These are phyloP conservation scores for Syrphus vitripennis DNA, from an alignment of 2,888 invertebrate genomes.

Conservation along the genomic window DNA sequence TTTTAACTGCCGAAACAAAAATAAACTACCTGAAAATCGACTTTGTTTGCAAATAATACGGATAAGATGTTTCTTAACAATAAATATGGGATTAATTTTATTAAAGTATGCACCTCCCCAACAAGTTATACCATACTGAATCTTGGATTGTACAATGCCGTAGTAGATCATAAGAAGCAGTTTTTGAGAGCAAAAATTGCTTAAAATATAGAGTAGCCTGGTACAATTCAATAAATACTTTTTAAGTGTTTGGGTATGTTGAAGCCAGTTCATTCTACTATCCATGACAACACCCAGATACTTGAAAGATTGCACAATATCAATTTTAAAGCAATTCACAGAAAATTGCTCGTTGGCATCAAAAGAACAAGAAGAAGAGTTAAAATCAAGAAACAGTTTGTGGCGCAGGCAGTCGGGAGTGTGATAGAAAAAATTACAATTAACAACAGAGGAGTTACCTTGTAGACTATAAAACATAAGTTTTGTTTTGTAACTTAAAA, in stretches of 20 bases:
- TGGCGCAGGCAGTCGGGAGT: neutral
- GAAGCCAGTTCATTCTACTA: neutral
- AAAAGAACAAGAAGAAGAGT: neutral
- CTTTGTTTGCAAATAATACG: too few species aligned
- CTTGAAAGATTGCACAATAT: neutral
- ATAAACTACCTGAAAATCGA: too few species aligned
- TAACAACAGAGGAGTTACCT: neutral
- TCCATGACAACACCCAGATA: neutral
- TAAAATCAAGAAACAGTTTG: neutral
- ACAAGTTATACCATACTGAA: neutral
- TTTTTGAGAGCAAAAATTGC: neutral
- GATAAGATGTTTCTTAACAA: too few species aligned
- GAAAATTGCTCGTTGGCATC: neutral
- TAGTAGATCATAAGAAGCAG: neutral
- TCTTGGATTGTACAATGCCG: neutral
- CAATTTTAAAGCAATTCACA: neutral
- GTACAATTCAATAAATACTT: neutral
- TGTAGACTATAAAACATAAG: neutral
- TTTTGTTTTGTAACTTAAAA: neutral
- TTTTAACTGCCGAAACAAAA: too few species aligned
- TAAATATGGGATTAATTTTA: neutral
- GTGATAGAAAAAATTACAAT: too few species aligned
- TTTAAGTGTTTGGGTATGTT: neutral
- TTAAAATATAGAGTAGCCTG: neutral
- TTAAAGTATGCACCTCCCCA: neutral